Conservation (phyloP, 35 echinoderm and acorn worm species). For the Lytechinus pictus region DNA sequence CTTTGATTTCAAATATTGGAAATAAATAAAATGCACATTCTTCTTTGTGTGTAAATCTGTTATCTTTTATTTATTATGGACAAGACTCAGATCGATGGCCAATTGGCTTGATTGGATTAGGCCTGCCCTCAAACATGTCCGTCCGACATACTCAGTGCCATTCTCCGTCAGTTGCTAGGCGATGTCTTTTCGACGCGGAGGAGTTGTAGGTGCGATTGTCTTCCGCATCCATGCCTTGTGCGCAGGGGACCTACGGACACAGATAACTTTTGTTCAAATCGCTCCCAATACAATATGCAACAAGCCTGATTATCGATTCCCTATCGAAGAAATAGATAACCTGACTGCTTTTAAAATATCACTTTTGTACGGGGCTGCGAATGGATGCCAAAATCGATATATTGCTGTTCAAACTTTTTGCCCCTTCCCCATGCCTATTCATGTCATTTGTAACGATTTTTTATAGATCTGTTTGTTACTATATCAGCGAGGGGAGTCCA, state of each 20-base stretch:
- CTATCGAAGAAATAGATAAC: conserved; percentile 8
- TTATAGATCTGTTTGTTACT: not conserved
- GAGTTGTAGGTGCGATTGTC: not conserved
- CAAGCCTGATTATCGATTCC: not conserved
- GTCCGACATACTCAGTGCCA: not conserved
- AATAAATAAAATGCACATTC: not conserved
- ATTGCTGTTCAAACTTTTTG: not conserved
- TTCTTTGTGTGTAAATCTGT: not conserved
- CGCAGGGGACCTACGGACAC: not conserved
- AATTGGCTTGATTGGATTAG: too few species aligned
- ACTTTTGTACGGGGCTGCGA: not conserved
- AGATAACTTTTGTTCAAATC: not conserved
- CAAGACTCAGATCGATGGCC: not conserved
- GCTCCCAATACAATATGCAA: not conserved
- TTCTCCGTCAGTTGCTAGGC: not conserved
- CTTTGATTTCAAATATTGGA: too few species aligned
- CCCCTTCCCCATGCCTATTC: not conserved
- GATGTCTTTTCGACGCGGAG: not conserved
- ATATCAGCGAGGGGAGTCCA: not conserved
- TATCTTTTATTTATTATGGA: not conserved
- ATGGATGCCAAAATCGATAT: not conserved
- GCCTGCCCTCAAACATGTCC: not conserved
- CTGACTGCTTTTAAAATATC: not conserved
- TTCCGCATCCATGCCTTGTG: not conserved
- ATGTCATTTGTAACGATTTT: not conserved